Conservation (phyloP, 2,113 vertebrate genomes). For the Tupaia chinensis region DNA sequence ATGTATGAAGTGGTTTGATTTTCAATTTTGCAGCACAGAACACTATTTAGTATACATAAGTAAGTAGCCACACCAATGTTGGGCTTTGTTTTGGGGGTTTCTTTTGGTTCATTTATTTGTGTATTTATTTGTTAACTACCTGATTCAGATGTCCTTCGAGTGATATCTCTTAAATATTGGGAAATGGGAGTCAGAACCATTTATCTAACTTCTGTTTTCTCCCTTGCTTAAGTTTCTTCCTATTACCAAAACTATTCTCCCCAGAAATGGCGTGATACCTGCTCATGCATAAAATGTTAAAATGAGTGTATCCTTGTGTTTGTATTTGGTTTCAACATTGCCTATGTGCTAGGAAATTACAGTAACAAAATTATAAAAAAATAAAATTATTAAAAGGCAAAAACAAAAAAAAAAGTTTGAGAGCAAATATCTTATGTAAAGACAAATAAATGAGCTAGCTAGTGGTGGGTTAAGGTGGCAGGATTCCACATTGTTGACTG, state of each 20-base stretch:
- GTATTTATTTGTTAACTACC: neutral
- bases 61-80: conserved; percentile 15
- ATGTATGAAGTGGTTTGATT: conserved; percentile 60
- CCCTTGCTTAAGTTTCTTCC: conserved; percentile 84
- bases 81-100: no score
- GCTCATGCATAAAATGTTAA: conserved; percentile 90
- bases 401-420: neutral
- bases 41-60: conserved; percentile 45
- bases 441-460: neutral
- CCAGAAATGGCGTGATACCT: conserved; percentile 83
- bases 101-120: neutral
- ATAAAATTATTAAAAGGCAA: conserved; percentile 88
- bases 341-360: conserved; percentile 92
- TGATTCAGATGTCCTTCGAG: conserved; percentile 83
- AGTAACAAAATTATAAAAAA: conserved; percentile 89
- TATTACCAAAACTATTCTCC: conserved; percentile 83
- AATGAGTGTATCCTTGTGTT: conserved; percentile 88
- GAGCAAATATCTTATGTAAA: neutral
- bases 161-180: conserved; percentile 79
- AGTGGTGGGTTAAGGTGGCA: no score
- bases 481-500: no score
- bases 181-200: conserved; percentile 73
- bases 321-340: conserved; percentile 91
- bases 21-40: conserved; percentile 65
- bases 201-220: conserved; percentile 80